Base-by-base conservation (phyloP, 1,140 invertebrate species). In the Drosophila orena region DNA sequence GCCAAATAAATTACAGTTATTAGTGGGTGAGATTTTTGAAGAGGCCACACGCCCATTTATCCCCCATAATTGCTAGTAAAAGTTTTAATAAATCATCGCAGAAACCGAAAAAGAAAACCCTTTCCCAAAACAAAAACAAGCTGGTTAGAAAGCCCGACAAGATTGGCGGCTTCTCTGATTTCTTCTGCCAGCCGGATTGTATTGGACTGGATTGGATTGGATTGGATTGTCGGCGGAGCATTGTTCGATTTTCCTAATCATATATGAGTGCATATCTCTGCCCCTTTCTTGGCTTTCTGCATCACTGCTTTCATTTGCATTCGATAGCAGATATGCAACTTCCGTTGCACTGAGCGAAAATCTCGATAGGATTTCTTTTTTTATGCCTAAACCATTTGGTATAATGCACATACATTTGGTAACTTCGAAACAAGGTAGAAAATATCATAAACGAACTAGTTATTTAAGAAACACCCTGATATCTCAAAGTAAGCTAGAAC, bases 231-330 rank as follows among this genome's bases (percentile, higher is more conserved):
- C n/a, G n/a, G 37, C 24, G 73, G 50, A 47, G 64, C 83, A 89
- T 88, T 88, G 83, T 88, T 88, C 83, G 84, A 89, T 89, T 88
- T 88, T 83, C 84, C 83, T 88, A 88, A 88, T 88, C 84, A 86
- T 86, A 86, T 86, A 85, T 79, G 64, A 68, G 77, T 76, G 77
- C 65, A 79, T 69, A 59, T 66, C 61, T 40, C 69, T 34, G 38
- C 62, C 65, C 62, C 74, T 65, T 65, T 64, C 49, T 43, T 14
- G n/a, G 61, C 77, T 88, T 86, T 86, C 75, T 83, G 83, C 84
- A 72, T 83, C 60, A 81, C 77, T 86, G 83, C 83, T 83, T 88
- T 89, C 84, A 88, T 88, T 88, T 89, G 83, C 83, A 89, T 88
- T 86, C 76, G 84, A 53, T 76, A 17, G 70, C 56, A 46, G 47